Evolutionary conservation across 37 sponge, comb jelly and placozoan genomes (phyloP).

Genomic region (Hexactinellida sp.): DNA sequence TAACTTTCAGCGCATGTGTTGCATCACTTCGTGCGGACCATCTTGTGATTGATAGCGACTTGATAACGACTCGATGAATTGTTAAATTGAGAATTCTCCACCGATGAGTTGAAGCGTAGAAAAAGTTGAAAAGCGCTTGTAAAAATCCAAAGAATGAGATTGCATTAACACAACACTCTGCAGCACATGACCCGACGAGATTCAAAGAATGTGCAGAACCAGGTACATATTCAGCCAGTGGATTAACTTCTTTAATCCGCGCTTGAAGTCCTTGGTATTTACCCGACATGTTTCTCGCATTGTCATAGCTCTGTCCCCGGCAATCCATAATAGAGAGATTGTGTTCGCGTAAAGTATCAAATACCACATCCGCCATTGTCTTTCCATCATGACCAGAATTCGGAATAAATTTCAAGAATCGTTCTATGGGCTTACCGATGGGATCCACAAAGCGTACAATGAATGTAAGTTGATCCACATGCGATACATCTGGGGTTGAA

Average conservation of each 20-base stretch:
- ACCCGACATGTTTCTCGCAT: constrained; percentile 23
- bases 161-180: constrained; percentile 11
- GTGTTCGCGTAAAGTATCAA: neutral
- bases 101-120: constrained; percentile 17
- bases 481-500: constrained; percentile 22
- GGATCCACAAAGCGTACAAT: neutral
- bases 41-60: constrained; percentile 3
- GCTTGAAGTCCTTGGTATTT: constrained; percentile 16
- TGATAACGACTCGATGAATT: neutral
- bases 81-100: neutral
- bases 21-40: constrained; percentile 20
- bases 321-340: neutral
- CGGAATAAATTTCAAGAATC: constrained; percentile 15
- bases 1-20: neutral
- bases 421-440: neutral
- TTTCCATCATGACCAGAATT: neutral
- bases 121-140: neutral
- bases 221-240: neutral
- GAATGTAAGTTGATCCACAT: constrained; percentile 17
- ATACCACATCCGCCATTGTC: neutral
- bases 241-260: constrained; percentile 12
- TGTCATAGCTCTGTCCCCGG: neutral
- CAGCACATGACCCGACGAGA: constrained; percentile 8
- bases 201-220: constrained; percentile 17
- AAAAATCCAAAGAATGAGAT: constrained; percentile 21